phyloP scores from a whole-genome alignment of 2,797 vertebrate species.

The Adelosebastes latens region DNA sequence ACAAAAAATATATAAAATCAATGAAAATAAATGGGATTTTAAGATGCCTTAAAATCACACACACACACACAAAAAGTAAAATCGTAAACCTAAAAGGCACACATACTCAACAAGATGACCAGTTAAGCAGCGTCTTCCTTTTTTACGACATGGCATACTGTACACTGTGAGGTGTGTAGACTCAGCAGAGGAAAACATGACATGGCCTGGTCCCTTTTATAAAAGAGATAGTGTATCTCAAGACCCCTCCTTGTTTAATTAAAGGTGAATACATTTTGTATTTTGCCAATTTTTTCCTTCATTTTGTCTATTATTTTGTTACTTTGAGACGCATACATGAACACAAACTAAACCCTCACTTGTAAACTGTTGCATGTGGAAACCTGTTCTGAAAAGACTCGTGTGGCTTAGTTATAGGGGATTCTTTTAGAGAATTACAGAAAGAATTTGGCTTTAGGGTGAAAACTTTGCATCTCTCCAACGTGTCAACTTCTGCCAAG shows the following conservation, averaged over 20 bases:
- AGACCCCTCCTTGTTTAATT: not conserved
- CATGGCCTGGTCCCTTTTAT: no score
- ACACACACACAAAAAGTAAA: no score
- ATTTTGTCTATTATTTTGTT: not conserved
- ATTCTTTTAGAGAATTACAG: not conserved
- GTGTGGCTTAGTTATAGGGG: not conserved
- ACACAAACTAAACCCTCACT: not conserved
- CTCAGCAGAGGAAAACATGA: no score
- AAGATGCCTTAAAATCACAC: not conserved
- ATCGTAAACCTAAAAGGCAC: no score
- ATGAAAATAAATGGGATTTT: not conserved
- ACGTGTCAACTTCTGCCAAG: not conserved
- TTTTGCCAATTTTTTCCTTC: not conserved
- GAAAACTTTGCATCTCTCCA: not conserved
- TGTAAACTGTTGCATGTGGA: not conserved
- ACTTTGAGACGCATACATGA: no score
- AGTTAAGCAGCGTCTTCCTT: no score
- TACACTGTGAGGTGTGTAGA: no score
- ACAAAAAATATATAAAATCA: not conserved
- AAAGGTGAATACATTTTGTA: not conserved
- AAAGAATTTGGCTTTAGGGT: not conserved
- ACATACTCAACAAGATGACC: no score
- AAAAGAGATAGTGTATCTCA: no score
- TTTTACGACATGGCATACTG: no score
- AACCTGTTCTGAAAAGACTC: not conserved